Base-by-base conservation (phyloP, 2,113 vertebrate species). In the Tetrax tetrax region DNA sequence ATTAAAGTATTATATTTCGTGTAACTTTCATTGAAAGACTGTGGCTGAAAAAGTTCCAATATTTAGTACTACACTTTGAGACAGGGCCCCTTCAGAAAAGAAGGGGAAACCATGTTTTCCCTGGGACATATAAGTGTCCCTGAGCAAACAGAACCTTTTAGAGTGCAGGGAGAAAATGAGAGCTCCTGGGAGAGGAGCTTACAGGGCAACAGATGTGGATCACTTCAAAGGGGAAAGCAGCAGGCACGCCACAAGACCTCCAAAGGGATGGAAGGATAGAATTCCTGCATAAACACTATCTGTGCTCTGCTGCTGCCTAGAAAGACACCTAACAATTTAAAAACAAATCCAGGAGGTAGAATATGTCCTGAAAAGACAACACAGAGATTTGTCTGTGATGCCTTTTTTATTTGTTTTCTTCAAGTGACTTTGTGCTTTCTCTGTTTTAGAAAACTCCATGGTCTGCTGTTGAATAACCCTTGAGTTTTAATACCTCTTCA, bases 181-280 rank as follows among this genome's bases (percentile, higher is more conserved):
- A 48, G 19, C 10, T 57, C 61, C 31, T 3, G 5, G 8, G 5
- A 54, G 15, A 27, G 21, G 21, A 13, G 13, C 27, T 72, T 47
- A 43, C 37, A 59, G 24, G 87, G 43, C 51, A 72, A 41, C 24
- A 64, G 25, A 27, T 9, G 37, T 0, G 3, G n/a, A 24, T 51
- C 1, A 0, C 31, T 50, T 87, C 63, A 72, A 64, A 77, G 45
- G 23, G 54, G 2, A 17, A 59, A 54, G 28, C 9, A 83, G 27
- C 8, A 79, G 38, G 16, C 23, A 27, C 0, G 0, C 28, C 7
- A 4, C 7, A 35, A 80, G 43, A 45, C 16, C 4, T 86, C 53
- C 41, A 29, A 33, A 76, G 13, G 13, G 6, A 1, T 48, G 8
- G 33, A 71, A 61, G 11, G 41, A 65, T 1, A 6, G 33, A 83